phyloP scores from a whole-genome alignment of 2,888 invertebrate genomes.

The Pristionchus arcanus region DNA sequence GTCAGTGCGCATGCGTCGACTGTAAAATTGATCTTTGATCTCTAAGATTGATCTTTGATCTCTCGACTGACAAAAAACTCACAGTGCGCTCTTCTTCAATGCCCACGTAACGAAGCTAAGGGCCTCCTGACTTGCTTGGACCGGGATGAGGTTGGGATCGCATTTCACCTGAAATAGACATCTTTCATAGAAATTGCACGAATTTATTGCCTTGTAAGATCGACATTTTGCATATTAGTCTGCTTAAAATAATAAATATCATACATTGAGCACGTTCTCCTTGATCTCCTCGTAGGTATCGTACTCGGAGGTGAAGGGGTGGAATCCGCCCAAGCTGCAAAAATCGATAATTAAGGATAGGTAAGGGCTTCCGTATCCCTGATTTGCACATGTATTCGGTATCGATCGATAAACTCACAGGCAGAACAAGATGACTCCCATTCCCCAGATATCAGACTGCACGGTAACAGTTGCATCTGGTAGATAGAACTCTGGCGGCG shows the following conservation, averaged over 20 bases:
- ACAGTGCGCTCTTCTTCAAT: slow-evolving; percentile 94
- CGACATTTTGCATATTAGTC: no score
- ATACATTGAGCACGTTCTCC: slow-evolving; percentile 85
- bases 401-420: slow-evolving; percentile 82
- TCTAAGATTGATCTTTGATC: background rate
- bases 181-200: slow-evolving; percentile 82
- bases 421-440: slow-evolving; percentile 93
- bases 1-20: slow-evolving; percentile 93
- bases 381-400: no score
- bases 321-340: slow-evolving; percentile 88
- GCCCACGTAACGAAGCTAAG: slow-evolving; percentile 95
- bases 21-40: slow-evolving; percentile 80
- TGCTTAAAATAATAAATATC: no score
- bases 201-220: no score
- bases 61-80: slow-evolving; percentile 79
- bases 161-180: slow-evolving; percentile 84
- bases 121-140: slow-evolving; percentile 94
- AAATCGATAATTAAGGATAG: background rate
- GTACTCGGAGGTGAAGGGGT: slow-evolving; percentile 90
- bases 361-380: background rate
- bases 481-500: slow-evolving; percentile 74
- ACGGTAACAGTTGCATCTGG: slow-evolving; percentile 89
- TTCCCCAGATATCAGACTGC: slow-evolving; percentile 93
- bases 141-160: slow-evolving; percentile 93
- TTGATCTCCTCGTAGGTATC: slow-evolving; percentile 87